Conservation (phyloP, 2,113 vertebrate species). For the Bujurquina vittata region DNA sequence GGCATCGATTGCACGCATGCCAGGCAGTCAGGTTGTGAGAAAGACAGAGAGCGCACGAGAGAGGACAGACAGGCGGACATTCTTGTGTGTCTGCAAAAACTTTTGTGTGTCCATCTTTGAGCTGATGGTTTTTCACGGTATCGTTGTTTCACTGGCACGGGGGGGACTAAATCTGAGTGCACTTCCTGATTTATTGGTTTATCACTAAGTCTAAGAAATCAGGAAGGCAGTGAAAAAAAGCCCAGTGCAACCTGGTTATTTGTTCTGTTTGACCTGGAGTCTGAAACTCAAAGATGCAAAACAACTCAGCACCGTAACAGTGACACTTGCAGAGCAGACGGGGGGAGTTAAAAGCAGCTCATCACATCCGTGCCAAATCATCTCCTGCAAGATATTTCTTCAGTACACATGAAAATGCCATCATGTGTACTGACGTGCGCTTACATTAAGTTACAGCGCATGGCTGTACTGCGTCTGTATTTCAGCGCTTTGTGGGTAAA, state of each 20-base stretch:
- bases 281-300: no score
- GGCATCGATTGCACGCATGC: conserved; percentile 69
- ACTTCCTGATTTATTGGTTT: neutral
- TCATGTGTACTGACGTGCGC: neutral
- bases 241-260: neutral
- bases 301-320: no score
- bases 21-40: conserved; percentile 57
- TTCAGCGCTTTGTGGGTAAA: neutral
- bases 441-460: neutral
- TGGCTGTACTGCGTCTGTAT: neutral
- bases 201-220: neutral
- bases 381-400: neutral
- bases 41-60: conserved; percentile 1
- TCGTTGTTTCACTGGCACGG: neutral
- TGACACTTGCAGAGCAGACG: neutral
- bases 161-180: neutral
- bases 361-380: neutral
- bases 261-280: no score
- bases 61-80: conserved; percentile 8
- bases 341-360: neutral
- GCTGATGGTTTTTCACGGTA: neutral
- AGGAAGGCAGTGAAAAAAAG: neutral
- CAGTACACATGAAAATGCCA: no score
- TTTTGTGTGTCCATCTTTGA: neutral
- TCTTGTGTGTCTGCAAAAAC: conserved; percentile 34